Conservation (phyloP, 1,140 invertebrate species). For the Telenomus remus region DNA sequence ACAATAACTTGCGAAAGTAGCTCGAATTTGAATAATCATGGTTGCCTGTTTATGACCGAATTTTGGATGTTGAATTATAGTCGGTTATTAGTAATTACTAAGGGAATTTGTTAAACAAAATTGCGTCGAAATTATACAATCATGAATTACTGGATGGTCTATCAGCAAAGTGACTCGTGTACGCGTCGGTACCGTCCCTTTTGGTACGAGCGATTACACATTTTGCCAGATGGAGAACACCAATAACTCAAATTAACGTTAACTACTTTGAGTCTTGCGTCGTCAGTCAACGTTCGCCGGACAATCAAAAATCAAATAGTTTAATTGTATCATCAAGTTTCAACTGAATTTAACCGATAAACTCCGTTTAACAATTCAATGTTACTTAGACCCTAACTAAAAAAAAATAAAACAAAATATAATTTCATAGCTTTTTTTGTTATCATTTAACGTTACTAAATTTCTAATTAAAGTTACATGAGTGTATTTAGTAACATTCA, state of each 20-base stretch:
- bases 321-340: too few relatives aligned
- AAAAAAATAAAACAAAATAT: too few relatives aligned
- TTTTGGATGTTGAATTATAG: not conserved
- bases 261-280: slow-evolving; percentile 38
- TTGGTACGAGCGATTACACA: slow-evolving; percentile 24
- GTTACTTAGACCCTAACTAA: too few relatives aligned
- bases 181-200: slow-evolving; percentile 38
- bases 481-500: too few relatives aligned
- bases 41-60: not conserved
- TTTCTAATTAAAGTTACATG: too few relatives aligned
- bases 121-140: slow-evolving; percentile 32
- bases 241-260: slow-evolving; percentile 29
- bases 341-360: too few relatives aligned
- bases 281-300: slow-evolving; percentile 1
- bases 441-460: too few relatives aligned
- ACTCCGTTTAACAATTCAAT: too few relatives aligned
- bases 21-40: not conserved
- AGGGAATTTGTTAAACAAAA: slow-evolving; percentile 34
- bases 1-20: too few relatives aligned
- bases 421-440: too few relatives aligned
- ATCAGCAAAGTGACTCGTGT: slow-evolving; percentile 45
- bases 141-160: slow-evolving; percentile 45
- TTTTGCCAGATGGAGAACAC: slow-evolving; percentile 29
- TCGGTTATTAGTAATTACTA: not conserved
- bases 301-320: too few relatives aligned